Conservation (phyloP, 2,888 invertebrate genomes). For the Drosophila anomalata region DNA sequence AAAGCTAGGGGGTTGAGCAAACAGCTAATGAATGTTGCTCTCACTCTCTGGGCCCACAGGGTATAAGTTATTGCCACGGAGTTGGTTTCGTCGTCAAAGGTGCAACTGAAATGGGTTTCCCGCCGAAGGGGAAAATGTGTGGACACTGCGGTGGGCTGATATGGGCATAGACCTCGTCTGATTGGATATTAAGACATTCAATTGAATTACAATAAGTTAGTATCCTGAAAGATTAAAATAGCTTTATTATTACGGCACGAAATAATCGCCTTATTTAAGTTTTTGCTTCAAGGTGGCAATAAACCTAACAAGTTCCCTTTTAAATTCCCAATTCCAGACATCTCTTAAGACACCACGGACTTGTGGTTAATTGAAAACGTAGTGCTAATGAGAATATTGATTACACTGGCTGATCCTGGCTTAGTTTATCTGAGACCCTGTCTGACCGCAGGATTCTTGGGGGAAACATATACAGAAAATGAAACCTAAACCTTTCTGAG, state of each 20-base stretch:
- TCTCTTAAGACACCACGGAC: background rate
- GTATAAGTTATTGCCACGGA: constrained; percentile 31
- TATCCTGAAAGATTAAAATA: background rate
- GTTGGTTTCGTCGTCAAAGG: constrained; percentile 23
- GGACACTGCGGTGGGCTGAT: background rate
- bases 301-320: background rate
- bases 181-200: background rate
- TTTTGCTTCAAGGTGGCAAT: background rate
- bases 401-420: constrained; percentile 24
- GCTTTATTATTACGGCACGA: too few species aligned
- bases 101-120: constrained; percentile 11
- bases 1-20: constrained; percentile 18
- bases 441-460: constrained; percentile 17
- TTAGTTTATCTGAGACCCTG: constrained; percentile 24
- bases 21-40: constrained; percentile 38
- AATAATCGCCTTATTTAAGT: background rate
- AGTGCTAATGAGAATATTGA: constrained; percentile 25
- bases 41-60: background rate
- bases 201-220: background rate
- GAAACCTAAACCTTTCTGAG: constrained; percentile 27
- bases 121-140: background rate
- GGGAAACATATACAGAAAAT: background rate
- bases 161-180: background rate
- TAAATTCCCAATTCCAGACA: background rate
- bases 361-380: constrained; percentile 30